Evolutionary conservation across 2,888 invertebrate species (phyloP), one percentile per base, ranked within the genome.

Genomic region (Plebejus melissa): DNA sequence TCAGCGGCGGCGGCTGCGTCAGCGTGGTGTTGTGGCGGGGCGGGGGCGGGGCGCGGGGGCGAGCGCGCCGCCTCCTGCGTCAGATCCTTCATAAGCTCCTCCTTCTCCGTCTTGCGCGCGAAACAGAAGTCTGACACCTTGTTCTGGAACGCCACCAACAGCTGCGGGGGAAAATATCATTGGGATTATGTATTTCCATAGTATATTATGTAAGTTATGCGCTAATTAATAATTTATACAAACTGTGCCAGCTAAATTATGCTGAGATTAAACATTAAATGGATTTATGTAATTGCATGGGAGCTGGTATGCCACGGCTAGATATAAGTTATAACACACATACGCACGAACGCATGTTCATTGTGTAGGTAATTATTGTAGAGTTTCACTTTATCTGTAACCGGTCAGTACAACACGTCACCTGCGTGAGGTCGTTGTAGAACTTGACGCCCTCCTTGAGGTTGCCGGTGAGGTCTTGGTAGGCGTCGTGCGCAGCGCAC

Each of bases 71-170:
- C 96, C 84, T 96, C 96, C 81, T 97, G 96, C 78, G 98, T 98
- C 77, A 99, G 94, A 92, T 99, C 99, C 88, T 98, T 97, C 88
- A 99, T 92, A 81, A 99, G 93, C 88, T 99, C 99, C 83, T 99
- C 99, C 89, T 99, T 99, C 90, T 99, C 99, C 0, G 99, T 99
- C 94, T 98, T 98, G 54, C 99, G 97, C 60, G 99, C 99, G 93
- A 99, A 99, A 89, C 98, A 98, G 91, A 97, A 99, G 94, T 99
- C 99, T 7, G 97, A 96, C 83, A 99, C 98, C 93, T 99, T 99
- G 91, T 97, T 98, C 94, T 99, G 99, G 94, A 99, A 98, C 76
- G 97, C 96, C 28, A 99, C 96, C 86, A 99, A 94, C 83, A 99
- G 92, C 95, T 98, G 95, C 75, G 85, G 79, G 28, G 77, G 57